Conservation (phyloP, 2,888 invertebrate genomes). For the Archaeoteleia sp. region DNA sequence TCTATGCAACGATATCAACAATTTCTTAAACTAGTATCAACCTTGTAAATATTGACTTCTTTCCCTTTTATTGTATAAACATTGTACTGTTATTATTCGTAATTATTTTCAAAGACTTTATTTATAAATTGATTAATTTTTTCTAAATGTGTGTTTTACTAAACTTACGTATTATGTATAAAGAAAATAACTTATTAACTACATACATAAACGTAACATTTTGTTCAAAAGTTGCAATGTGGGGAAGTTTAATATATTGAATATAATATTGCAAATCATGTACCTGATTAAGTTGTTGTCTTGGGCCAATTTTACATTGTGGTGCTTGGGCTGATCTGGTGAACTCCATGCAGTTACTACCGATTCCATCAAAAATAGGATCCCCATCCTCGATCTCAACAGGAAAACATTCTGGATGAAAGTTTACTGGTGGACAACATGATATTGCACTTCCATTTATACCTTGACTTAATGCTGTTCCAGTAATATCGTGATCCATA, state of each 20-base stretch:
- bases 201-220: no score
- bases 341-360: conserved; percentile 89
- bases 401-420: conserved; percentile 89
- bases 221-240: no score
- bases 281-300: conserved; percentile 91
- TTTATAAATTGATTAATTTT: no score
- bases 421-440: conserved; percentile 78
- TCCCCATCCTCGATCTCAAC: conserved; percentile 82
- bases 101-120: no score
- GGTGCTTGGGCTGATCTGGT: conserved; percentile 88
- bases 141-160: no score
- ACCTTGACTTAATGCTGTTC: conserved; percentile 86
- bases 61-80: no score
- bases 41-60: no score
- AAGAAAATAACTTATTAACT: no score
- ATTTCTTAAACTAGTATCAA: no score
- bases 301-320: conserved; percentile 84
- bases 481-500: conserved; percentile 90
- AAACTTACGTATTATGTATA: no score
- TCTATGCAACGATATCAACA: no score
- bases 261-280: background rate
- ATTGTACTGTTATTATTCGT: no score
- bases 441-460: conserved; percentile 82
- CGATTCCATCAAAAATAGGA: conserved; percentile 81
- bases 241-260: conserved; percentile 11